Conservation (phyloP, 1,140 invertebrate species). For the Caenorhabditis remanei region DNA sequence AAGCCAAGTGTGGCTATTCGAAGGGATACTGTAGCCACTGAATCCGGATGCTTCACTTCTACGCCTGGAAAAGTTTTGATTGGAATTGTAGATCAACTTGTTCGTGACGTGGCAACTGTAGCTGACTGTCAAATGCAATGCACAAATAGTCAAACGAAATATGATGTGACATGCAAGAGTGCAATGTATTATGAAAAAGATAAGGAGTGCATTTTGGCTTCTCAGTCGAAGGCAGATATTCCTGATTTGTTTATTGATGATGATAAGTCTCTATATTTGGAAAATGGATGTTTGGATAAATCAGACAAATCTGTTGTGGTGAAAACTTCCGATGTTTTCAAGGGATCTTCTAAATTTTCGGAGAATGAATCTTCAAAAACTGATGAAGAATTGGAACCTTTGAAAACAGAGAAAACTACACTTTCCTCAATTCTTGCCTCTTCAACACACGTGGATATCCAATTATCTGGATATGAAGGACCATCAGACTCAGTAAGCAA, state of each 20-base stretch:
- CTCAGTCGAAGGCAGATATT: conserved; percentile 59
- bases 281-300: conserved; percentile 61
- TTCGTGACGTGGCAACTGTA: conserved; percentile 60
- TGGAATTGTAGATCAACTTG: conserved; percentile 63
- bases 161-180: conserved; percentile 60
- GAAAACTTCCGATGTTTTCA: conserved; percentile 29
- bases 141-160: conserved; percentile 48
- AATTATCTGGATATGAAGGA: conserved; percentile 10
- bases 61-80: conserved; percentile 60
- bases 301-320: conserved; percentile 21
- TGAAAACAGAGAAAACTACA: conserved; percentile 35
- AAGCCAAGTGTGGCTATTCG: conserved; percentile 1
- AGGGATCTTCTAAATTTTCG: conserved; percentile 44
- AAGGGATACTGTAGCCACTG: conserved; percentile 14
- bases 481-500: conserved; percentile 14
- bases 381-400: conserved; percentile 21
- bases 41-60: conserved; percentile 39
- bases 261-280: conserved; percentile 62
- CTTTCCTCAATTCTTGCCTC: conserved; percentile 35
- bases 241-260: conserved; percentile 66
- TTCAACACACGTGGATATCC: conserved; percentile 4
- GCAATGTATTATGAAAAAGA: conserved; percentile 52
- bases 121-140: conserved; percentile 55
- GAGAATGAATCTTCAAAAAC: conserved; percentile 39
- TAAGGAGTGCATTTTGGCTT: conserved; percentile 65